phyloP scores from a whole-genome alignment of 53 echinoderm and acorn worm species.

The Antedon mediterranea region DNA sequence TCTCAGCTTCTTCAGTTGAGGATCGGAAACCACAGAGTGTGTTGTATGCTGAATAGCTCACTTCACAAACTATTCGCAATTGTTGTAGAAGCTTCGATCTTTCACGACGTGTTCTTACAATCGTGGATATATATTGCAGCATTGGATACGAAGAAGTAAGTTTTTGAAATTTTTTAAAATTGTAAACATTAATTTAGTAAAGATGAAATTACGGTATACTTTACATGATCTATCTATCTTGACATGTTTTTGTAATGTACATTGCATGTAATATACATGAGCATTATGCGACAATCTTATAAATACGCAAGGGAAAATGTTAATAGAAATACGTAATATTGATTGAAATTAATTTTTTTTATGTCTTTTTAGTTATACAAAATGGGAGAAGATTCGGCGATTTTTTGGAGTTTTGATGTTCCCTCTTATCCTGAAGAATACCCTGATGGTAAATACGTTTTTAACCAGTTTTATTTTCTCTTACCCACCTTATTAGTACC shows the following conservation, averaged over 20 bases:
- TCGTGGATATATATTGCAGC: background rate
- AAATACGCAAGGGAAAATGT: too few species aligned
- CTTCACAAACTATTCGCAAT: background rate
- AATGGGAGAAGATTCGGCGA: background rate
- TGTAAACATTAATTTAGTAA: too few species aligned
- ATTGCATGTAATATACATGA: too few species aligned
- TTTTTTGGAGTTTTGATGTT: background rate
- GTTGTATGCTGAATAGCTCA: background rate
- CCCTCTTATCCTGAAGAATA: background rate
- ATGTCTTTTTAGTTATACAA: background rate
- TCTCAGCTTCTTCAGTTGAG: background rate
- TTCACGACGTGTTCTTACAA: background rate
- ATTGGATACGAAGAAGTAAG: background rate
- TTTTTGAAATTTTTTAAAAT: background rate
- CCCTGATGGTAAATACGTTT: background rate
- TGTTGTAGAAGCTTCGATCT: background rate
- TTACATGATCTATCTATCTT: too few species aligned
- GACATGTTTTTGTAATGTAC: too few species aligned
- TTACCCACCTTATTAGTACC: too few species aligned
- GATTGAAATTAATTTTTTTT: too few species aligned
- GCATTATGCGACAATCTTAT: too few species aligned
- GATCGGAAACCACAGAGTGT: background rate
- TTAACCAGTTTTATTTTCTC: background rate
- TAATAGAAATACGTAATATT: too few species aligned
- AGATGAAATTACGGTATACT: too few species aligned